Percentiles rank a stretch among this genome's conserved stretches.
phyloP scores from a whole-genome alignment of 2,113 vertebrate genomes.

The Epinephelus cyanopodus region DNA sequence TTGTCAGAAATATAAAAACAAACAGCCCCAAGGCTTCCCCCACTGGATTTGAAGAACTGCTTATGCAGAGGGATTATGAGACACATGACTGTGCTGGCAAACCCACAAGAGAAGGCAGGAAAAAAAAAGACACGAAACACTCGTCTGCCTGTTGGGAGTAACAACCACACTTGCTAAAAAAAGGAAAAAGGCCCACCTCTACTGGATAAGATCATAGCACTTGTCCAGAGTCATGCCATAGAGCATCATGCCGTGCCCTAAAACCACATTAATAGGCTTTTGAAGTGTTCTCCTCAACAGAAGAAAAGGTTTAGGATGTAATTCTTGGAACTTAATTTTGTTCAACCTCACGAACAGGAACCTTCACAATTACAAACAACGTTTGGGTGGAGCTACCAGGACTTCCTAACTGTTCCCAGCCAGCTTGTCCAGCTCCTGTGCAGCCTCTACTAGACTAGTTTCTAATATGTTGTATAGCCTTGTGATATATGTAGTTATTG shows the following conservation, averaged over 20 bases:
- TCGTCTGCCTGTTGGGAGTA: conserved; percentile 10
- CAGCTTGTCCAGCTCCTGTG: conserved; percentile 13
- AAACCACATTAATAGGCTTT: conserved; percentile 37
- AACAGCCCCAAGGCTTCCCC: conserved; percentile 41
- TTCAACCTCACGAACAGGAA: conserved; percentile 26
- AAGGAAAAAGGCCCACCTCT: not conserved
- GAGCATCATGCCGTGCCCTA: not conserved
- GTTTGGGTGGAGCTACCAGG: conserved; percentile 1
- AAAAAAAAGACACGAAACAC: conserved; percentile 41
- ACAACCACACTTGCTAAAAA: conserved; percentile 24
- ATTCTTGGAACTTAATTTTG: conserved; percentile 26
- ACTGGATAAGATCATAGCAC: conserved; percentile 18
- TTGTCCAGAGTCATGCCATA: conserved; percentile 30
- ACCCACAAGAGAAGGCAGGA: conserved; percentile 41
- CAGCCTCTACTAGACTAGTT: not conserved
- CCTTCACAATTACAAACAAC: conserved; percentile 5
- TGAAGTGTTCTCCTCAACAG: conserved; percentile 34
- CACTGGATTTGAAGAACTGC: conserved; percentile 49
- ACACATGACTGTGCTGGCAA: conserved; percentile 66
- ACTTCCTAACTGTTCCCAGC: conserved; percentile 3
- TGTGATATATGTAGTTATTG: not conserved
- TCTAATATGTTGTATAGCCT: not conserved
- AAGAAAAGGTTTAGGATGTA: conserved; percentile 18
- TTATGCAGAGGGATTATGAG: conserved; percentile 62
- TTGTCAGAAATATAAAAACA: conserved; percentile 41